A percentile compares a stretch with the other conserved stretches of the same genome.
Conservation (phyloP, 37 sponge, comb jelly and placozoan genomes). For the Ephydatia muelleri region DNA sequence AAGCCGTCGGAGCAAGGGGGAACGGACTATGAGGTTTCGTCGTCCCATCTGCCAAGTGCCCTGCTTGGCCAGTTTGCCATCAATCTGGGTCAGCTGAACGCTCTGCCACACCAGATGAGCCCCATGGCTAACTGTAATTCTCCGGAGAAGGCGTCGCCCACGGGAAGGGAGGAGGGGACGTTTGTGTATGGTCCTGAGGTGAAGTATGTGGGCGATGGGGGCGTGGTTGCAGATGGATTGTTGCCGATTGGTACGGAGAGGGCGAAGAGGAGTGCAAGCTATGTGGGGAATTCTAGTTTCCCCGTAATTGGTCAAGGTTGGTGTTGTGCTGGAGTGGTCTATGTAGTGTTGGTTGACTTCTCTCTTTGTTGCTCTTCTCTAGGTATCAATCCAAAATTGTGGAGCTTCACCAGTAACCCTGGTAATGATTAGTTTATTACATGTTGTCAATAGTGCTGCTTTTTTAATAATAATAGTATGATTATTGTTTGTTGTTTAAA, state of each 20-base stretch:
- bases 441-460: neutral
- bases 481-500: no score
- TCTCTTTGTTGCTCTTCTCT: neutral
- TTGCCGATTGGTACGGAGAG: conserved; percentile 82
- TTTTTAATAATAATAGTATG: neutral
- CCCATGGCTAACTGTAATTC: neutral
- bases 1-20: neutral
- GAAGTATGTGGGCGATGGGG: conserved; percentile 4
- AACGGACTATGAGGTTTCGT: neutral
- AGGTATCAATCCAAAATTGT: conserved; percentile 39
- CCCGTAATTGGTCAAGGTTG: conserved; percentile 27
- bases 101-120: neutral
- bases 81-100: conserved; percentile 11
- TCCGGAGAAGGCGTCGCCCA: neutral
- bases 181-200: neutral
- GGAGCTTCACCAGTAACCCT: conserved; percentile 41
- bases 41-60: neutral
- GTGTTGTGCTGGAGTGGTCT: neutral
- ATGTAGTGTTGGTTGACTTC: neutral
- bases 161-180: neutral
- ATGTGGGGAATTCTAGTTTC: neutral
- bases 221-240: neutral
- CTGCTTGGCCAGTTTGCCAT: neutral
- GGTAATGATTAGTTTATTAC: conserved; percentile 8
- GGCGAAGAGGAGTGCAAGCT: conserved; percentile 46